A percentile compares a stretch with the other conserved stretches of the same genome.
Evolutionary conservation across 2,113 vertebrate genomes (phyloP).

Genomic region (Gadus macrocephalus): DNA sequence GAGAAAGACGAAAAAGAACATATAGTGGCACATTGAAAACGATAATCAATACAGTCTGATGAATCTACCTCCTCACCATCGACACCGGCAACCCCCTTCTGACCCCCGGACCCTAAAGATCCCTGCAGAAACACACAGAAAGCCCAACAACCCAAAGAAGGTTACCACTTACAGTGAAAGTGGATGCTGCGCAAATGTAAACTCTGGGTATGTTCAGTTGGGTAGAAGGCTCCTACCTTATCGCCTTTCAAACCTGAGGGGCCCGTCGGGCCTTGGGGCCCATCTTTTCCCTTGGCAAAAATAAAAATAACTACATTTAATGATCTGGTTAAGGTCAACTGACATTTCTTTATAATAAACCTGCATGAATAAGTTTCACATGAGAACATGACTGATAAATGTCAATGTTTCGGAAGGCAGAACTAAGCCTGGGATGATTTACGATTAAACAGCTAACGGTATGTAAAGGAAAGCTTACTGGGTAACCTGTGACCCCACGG

Average conservation of each 20-base stretch:
- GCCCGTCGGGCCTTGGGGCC: conserved; percentile 55
- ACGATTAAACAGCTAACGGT: no score
- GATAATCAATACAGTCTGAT: conserved; percentile 53
- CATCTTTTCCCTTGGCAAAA: conserved; percentile 69
- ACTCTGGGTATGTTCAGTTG: no score
- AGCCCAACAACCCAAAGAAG: background rate
- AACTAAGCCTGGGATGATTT: no score
- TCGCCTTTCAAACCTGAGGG: conserved; percentile 56
- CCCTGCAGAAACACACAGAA: conserved; percentile 53
- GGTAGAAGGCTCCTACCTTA: conserved; percentile 46
- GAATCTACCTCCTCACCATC: conserved; percentile 80
- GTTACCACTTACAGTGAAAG: background rate
- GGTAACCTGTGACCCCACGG: conserved; percentile 61
- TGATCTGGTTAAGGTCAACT: no score
- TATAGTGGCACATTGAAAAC: conserved; percentile 9
- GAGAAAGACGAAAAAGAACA: background rate
- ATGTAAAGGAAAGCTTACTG: conserved; percentile 48
- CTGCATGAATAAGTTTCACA: no score
- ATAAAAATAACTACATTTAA: background rate
- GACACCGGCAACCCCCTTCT: conserved; percentile 65
- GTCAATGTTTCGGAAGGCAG: no score
- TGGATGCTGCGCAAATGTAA: background rate
- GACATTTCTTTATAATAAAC: no score
- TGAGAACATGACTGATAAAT: no score
- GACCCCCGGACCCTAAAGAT: conserved; percentile 54